These are phyloP conservation scores for Cantharis flavilabris DNA, from an alignment of 2,888 invertebrate species.

Conservation along the genomic window DNA sequence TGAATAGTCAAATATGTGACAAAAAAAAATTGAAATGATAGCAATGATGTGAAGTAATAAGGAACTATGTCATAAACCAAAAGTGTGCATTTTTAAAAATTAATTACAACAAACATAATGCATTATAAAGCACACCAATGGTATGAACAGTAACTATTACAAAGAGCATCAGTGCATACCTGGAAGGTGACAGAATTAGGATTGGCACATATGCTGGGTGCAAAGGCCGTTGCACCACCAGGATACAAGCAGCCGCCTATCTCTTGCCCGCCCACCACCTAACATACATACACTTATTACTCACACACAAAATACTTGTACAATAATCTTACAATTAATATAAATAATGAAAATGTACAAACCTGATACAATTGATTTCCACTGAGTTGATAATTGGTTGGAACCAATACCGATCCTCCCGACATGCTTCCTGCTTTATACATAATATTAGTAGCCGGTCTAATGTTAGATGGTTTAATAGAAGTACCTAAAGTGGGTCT, in stretches of 20 bases:
- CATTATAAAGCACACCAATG: neutral
- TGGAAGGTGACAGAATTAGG: constrained; percentile 54
- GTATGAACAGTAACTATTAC: neutral
- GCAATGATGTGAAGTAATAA: neutral
- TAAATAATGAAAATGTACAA: constrained; percentile 39
- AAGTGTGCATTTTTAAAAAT: neutral
- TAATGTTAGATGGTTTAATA: constrained; percentile 40
- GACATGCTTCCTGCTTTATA: constrained; percentile 68
- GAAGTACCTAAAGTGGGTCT: constrained; percentile 46
- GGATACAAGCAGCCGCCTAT: constrained; percentile 56
- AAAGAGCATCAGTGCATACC: constrained; percentile 45
- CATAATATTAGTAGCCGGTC: constrained; percentile 62
- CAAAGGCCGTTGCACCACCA: constrained; percentile 60
- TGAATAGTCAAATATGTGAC: neutral
- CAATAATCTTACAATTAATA: neutral
- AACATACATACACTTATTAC: constrained; percentile 51
- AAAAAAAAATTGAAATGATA: neutral
- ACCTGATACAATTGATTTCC: constrained; percentile 70
- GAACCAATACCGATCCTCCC: constrained; percentile 59
- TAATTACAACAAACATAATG: neutral
- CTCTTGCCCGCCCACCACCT: constrained; percentile 58
- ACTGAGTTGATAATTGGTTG: constrained; percentile 64
- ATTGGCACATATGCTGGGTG: constrained; percentile 60
- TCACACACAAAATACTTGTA: neutral
- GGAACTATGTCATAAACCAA: neutral